Evolutionary conservation across 2,797 vertebrate genomes (phyloP), one percentile per base, ranked within the genome.

Genomic region (Gallinago solitaria): DNA sequence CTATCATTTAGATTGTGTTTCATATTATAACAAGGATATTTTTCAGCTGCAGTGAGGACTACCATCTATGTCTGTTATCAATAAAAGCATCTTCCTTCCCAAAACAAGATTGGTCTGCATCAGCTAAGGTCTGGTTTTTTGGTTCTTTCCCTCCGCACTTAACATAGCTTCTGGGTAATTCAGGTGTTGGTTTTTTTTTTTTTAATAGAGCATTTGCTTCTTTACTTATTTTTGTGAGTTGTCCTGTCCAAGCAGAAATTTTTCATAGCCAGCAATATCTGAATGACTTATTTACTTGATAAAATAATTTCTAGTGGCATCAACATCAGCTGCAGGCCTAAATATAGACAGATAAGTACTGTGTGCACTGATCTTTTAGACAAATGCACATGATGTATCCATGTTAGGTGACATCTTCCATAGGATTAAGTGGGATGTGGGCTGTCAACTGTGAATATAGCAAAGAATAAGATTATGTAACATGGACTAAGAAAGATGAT

Each of bases 251-350:
- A 18, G 27, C 1, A 2, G 64, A 93, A 70, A 68, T 64, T 65
- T 70, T 69, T 59, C 48, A 43, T 41, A 75, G 19, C 39, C 9
- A 39, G 27, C 50, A 64, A 77, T 82, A 57, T 71, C 54, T 10
- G 9, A 83, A 57, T 75, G 32, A 59, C 45, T 78, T 35, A 61
- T 79, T 71, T 73, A 67, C 48, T 65, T 73, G 48, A 48, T 82
- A 84, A 93, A 93, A 68, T 74, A 41, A 79, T 67, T 89, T 90
- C n/a, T 65, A 57, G 30, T 94, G 77, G 11, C 70, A 93, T 79
- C 82, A 75, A 9, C 33, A 74, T 94, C 48, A 87, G 39, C 75
- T 76, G 15, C 45, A 57, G 71, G 41, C 21, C 45, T 57, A 84
- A 90, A 57, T 45, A 70, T 11, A 64, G 56, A 79, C 39, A 64